Conservation (phyloP, 2,113 vertebrate genomes). For the Parus major region DNA sequence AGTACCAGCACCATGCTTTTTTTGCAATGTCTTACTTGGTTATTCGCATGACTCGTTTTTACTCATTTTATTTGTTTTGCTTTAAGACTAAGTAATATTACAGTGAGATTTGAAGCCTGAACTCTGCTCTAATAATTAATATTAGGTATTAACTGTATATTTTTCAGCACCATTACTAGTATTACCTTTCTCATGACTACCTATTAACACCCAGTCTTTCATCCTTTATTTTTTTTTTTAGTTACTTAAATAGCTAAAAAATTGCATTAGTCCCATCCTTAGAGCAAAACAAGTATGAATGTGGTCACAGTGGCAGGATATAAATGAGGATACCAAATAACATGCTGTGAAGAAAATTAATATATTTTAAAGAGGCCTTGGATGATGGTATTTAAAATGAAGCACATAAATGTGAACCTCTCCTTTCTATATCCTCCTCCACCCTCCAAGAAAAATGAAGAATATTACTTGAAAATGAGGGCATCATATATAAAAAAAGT, state of each 20-base stretch:
- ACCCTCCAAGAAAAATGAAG: background rate
- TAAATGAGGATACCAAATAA: background rate
- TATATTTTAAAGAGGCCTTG: background rate
- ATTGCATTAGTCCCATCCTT: background rate
- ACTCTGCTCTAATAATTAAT: accelerated
- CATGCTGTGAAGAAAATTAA: background rate
- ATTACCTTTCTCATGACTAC: background rate
- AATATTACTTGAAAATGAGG: background rate
- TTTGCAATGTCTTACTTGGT: background rate
- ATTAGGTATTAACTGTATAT: background rate
- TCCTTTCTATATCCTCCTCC: background rate
- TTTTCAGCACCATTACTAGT: background rate
- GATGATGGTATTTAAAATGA: background rate
- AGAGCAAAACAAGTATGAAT: background rate
- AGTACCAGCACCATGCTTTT: accelerated
- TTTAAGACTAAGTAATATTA: background rate
- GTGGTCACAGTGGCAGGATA: background rate
- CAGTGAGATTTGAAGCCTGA: background rate
- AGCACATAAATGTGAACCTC: background rate
- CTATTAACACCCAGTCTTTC: background rate
- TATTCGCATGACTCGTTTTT: background rate
- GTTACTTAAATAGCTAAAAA: background rate
- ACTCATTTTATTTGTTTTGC: background rate
- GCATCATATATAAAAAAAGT: background rate
- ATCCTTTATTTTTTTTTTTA: background rate